Evolutionary conservation across 2,113 vertebrate species (phyloP), one percentile per base, ranked within the genome.

Genomic region (Edolisoma coerulescens): DNA sequence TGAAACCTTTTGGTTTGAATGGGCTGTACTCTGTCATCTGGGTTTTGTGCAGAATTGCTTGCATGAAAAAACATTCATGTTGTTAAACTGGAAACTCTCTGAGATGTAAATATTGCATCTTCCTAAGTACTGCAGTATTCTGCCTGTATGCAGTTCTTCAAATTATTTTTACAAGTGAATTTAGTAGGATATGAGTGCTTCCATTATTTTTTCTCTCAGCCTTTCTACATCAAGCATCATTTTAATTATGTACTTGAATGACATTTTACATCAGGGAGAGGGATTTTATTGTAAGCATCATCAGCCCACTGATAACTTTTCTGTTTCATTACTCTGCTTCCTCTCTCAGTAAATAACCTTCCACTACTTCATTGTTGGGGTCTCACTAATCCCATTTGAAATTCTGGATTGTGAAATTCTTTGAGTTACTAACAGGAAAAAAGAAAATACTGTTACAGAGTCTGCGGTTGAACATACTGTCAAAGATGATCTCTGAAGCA

Each of bases 401-500:
- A 92, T 90, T 86, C 26, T 67, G 60, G 12, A 33, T 90, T 89
- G 37, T 70, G 75, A 78, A 93, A 85, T 75, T 71, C 53, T 90
- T 81, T 6, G 32, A 11, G 37, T 88, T 95, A 28, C 27, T 74
- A 60, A 84, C 32, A 94, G 79, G 88, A 63, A 87, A 95, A 92
- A 93, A 78, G 20, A 91, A 77, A 84, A 42, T 74, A 23, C 50
- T 86, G 3, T 64, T 89, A 50, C 30, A 21, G 82, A 89, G 26
- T 63, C 26, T 70, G 76, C 92, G 85, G 39, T 84, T 93, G 84
- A 64, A 80, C 8, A 18, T 69, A 42, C 32, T 52, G 9, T 86
- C 76, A 68, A 94, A 88, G 67, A 52, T 85, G 60, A 93, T 75
- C 77, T 89, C 65, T 95, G 69, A 92, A 92, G 78, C 65, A 94